These are phyloP conservation scores for Macropis europaea DNA, from an alignment of 2,888 invertebrate genomes.

Conservation along the genomic window DNA sequence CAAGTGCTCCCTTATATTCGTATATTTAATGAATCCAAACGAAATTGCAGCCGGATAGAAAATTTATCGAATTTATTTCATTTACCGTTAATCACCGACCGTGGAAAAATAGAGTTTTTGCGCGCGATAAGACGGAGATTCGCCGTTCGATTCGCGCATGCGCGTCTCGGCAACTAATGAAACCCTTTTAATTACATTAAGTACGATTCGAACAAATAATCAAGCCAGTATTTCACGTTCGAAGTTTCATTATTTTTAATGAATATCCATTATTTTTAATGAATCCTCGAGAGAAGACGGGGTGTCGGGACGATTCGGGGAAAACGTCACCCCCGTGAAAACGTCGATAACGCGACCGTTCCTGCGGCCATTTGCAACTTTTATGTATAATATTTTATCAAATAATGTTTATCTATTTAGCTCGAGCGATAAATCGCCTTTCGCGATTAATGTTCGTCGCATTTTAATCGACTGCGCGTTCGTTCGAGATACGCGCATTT, in stretches of 20 bases:
- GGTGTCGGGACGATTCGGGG: constrained; percentile 15
- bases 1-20: not conserved
- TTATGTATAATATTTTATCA: constrained; percentile 17
- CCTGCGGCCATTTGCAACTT: not conserved
- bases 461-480: not conserved
- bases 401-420: constrained; percentile 47
- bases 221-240: constrained; percentile 42
- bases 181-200: constrained; percentile 49
- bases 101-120: constrained; percentile 45
- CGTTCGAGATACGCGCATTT: not conserved
- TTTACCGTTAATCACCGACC: constrained; percentile 33
- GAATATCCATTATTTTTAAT: constrained; percentile 56
- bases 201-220: constrained; percentile 50
- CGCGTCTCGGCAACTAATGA: constrained; percentile 20
- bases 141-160: constrained; percentile 2
- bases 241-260: constrained; percentile 55
- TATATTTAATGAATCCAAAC: constrained; percentile 43
- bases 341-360: constrained; percentile 46
- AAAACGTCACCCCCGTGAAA: constrained; percentile 32
- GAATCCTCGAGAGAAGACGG: constrained; percentile 40
- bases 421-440: constrained; percentile 45
- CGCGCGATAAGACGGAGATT: too few relatives aligned
- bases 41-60: constrained; percentile 34
- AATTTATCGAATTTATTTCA: constrained; percentile 50
- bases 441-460: constrained; percentile 16